A percentile compares a stretch with the other conserved stretches of the same genome.
Conservation (phyloP, 37 sponge, comb jelly and placozoan genomes). For the Lycopodina hypogea region DNA sequence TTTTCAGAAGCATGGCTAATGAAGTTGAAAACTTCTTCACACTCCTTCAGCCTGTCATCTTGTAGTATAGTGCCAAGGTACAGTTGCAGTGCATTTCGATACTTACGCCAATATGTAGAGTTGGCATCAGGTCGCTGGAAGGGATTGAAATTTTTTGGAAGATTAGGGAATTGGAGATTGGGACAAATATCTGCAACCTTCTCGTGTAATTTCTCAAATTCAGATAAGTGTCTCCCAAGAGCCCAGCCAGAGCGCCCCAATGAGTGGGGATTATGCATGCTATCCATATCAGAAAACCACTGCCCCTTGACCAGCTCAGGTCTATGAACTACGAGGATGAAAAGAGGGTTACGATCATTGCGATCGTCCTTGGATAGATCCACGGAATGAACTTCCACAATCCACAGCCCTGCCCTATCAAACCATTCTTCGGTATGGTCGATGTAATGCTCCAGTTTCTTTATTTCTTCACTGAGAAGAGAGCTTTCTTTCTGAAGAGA, state of each 20-base stretch:
- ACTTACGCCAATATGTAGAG: slow-evolving; percentile 54
- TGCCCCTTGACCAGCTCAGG: not conserved
- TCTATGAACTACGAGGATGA: slow-evolving; percentile 55
- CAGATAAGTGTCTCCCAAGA: slow-evolving; percentile 52
- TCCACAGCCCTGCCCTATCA: slow-evolving; percentile 65
- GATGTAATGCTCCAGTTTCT: slow-evolving; percentile 71
- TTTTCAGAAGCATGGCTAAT: slow-evolving; percentile 68
- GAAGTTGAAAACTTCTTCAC: slow-evolving; percentile 79
- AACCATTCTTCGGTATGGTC: slow-evolving; percentile 75
- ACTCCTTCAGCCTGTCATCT: slow-evolving; percentile 46
- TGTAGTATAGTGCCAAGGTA: slow-evolving; percentile 49
- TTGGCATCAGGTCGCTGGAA: slow-evolving; percentile 24
- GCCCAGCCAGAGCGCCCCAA: slow-evolving; percentile 72
- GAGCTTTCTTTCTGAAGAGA: slow-evolving; percentile 37
- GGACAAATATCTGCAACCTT: slow-evolving; percentile 50
- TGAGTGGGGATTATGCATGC: not conserved
- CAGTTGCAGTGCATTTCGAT: slow-evolving; percentile 34
- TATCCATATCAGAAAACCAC: not conserved
- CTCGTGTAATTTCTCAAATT: slow-evolving; percentile 78
- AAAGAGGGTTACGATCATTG: slow-evolving; percentile 47
- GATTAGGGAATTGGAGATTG: slow-evolving; percentile 38
- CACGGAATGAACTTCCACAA: slow-evolving; percentile 37
- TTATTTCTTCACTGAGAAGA: slow-evolving; percentile 42
- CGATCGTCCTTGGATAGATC: slow-evolving; percentile 36
- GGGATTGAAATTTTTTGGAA: slow-evolving; percentile 33